Percentiles rank a stretch among this genome's conserved stretches.
phyloP scores from a whole-genome alignment of 2,888 invertebrate species.

The Epistrophe grossulariae region DNA sequence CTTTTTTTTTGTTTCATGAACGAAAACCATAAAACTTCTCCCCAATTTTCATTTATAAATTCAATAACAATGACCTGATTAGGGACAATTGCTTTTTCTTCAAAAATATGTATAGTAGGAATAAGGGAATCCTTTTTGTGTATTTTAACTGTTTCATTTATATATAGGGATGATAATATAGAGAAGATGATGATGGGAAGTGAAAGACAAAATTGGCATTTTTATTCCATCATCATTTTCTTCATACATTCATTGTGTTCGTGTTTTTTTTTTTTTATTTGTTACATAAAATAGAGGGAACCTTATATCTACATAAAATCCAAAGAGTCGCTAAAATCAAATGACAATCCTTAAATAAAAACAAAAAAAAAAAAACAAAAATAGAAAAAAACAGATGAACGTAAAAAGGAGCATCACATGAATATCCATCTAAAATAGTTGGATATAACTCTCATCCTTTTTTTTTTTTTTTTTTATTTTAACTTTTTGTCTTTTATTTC shows the following conservation, averaged over 20 bases:
- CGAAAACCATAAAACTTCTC: slow-evolving; percentile 36
- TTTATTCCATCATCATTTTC: slow-evolving; percentile 55
- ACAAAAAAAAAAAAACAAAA: slow-evolving; percentile 40
- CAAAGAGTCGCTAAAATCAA: slow-evolving; percentile 51
- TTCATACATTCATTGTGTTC: slow-evolving; percentile 24
- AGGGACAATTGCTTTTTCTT: slow-evolving; percentile 63
- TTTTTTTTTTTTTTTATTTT: slow-evolving; percentile 11
- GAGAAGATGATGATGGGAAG: background rate
- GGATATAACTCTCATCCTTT: slow-evolving; percentile 49
- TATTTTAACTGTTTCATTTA: slow-evolving; percentile 9
- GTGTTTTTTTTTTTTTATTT: slow-evolving; percentile 23
- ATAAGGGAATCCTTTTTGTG: slow-evolving; percentile 43
- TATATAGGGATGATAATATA: slow-evolving; percentile 5
- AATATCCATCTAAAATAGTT: slow-evolving; percentile 39
- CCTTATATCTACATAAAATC: slow-evolving; percentile 25
- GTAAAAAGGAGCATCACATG: slow-evolving; percentile 35
- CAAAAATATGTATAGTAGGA: slow-evolving; percentile 21
- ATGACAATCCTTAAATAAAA: slow-evolving; percentile 54
- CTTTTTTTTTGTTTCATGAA: slow-evolving; percentile 10
- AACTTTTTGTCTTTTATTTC: slow-evolving; percentile 5
- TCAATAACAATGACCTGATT: slow-evolving; percentile 76
- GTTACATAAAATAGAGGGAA: slow-evolving; percentile 61
- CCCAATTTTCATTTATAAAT: slow-evolving; percentile 69
- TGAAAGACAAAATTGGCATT: slow-evolving; percentile 40
- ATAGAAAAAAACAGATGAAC: slow-evolving; percentile 37